Evolutionary conservation across 1,140 invertebrate species (phyloP).

Genomic region (Harpegnathos saltator): DNA sequence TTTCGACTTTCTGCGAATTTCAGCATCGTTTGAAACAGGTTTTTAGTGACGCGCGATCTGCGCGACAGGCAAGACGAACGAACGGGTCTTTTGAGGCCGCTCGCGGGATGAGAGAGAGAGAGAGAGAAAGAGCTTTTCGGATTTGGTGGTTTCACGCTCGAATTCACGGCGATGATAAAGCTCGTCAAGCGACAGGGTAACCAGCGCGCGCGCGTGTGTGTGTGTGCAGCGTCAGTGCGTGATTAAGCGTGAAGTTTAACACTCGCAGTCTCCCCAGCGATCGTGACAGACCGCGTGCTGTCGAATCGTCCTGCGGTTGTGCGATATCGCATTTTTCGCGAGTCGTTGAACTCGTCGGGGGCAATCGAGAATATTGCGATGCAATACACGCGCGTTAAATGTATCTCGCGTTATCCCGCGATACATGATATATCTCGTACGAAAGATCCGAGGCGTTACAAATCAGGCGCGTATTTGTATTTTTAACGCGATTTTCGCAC

Average conservation of each 20-base stretch:
- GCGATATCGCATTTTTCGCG: too few relatives aligned
- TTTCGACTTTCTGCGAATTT: slow-evolving; percentile 37
- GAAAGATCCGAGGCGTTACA: too few relatives aligned
- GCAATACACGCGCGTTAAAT: too few relatives aligned
- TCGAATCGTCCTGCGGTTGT: slow-evolving; percentile 9
- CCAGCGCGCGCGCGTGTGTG: slow-evolving; percentile 45
- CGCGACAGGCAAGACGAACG: slow-evolving; percentile 23
- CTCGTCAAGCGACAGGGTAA: slow-evolving; percentile 53
- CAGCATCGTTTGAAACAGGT: slow-evolving; percentile 49
- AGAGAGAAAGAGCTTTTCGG: slow-evolving; percentile 8
- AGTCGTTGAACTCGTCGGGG: too few relatives aligned
- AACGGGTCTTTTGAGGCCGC: slow-evolving; percentile 13
- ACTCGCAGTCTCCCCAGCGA: slow-evolving; percentile 24
- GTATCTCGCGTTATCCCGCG: too few relatives aligned
- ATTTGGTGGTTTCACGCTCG: slow-evolving; percentile 64
- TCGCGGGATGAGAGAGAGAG: background rate
- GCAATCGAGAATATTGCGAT: too few relatives aligned
- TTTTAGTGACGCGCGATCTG: slow-evolving; percentile 44
- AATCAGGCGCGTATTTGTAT: too few relatives aligned
- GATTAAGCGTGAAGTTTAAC: slow-evolving; percentile 67
- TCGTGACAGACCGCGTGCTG: background rate
- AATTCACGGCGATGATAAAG: slow-evolving; percentile 60
- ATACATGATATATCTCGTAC: too few relatives aligned
- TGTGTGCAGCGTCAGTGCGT: slow-evolving; percentile 32
- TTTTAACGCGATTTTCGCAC: too few relatives aligned